These are phyloP conservation scores for Amphilophus citrinellus DNA, from an alignment of 2,113 vertebrate species.

Conservation along the genomic window DNA sequence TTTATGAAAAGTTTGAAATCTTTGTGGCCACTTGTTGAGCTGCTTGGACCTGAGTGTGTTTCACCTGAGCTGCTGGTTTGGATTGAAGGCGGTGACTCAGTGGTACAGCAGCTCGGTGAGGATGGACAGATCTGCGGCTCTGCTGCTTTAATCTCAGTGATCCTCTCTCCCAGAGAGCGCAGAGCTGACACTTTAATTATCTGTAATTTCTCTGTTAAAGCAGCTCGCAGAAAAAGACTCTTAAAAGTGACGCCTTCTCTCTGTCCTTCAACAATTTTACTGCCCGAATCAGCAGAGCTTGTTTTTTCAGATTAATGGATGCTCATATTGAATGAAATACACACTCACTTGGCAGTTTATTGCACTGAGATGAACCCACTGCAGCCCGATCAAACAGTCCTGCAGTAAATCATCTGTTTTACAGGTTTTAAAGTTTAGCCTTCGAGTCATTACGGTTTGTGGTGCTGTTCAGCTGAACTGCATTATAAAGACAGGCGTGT, in stretches of 20 bases:
- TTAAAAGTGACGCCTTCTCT: slow-evolving; percentile 37
- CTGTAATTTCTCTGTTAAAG: slow-evolving; percentile 45
- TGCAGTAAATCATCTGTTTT: not conserved
- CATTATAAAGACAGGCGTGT: not conserved
- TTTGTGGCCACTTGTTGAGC: not conserved
- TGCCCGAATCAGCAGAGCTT: slow-evolving; percentile 31
- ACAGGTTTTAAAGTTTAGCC: not conserved
- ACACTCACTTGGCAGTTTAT: not conserved
- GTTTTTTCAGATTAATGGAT: slow-evolving; percentile 2
- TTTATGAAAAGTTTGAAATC: too few species aligned
- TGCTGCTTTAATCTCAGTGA: slow-evolving; percentile 42
- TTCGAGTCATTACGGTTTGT: not conserved
- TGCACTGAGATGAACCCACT: not conserved
- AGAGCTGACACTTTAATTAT: slow-evolving; percentile 52
- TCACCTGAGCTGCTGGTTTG: not conserved
- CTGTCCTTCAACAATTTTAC: slow-evolving; percentile 25
- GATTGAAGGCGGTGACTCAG: slow-evolving; percentile 15
- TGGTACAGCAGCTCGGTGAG: not conserved
- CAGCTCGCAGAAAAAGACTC: slow-evolving; percentile 37
- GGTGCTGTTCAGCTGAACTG: not conserved
- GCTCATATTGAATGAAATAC: slow-evolving; percentile 13
- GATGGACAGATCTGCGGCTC: not conserved
- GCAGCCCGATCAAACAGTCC: not conserved
- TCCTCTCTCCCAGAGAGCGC: slow-evolving; percentile 24
- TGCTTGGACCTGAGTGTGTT: fast-evolving